Evolutionary conservation across 2,888 invertebrate genomes (phyloP).

Genomic region (Tridacna gigas): DNA sequence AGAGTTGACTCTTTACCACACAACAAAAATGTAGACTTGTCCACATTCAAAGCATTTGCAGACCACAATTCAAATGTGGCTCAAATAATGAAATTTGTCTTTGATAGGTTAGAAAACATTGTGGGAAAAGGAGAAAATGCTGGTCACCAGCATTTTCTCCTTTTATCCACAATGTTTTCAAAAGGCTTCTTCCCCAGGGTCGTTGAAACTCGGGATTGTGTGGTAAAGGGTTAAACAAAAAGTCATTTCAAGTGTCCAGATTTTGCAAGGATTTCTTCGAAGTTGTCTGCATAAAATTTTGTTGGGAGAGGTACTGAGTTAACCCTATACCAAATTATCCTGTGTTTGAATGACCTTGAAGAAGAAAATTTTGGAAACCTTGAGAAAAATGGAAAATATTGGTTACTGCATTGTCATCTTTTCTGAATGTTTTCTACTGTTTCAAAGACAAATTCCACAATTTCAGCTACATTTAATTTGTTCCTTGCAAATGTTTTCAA

Average conservation of each 20-base stretch:
- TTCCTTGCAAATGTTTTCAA: too few relatives aligned
- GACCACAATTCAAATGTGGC: neutral
- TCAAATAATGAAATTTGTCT: neutral
- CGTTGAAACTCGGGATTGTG: neutral
- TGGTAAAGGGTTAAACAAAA: neutral
- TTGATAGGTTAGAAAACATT: neutral
- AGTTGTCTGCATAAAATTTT: neutral
- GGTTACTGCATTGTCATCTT: too few relatives aligned
- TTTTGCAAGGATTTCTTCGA: neutral
- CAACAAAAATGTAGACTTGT: neutral
- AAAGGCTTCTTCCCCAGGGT: neutral
- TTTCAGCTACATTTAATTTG: too few relatives aligned
- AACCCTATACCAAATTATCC: too few relatives aligned
- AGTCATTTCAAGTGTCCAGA: too few relatives aligned
- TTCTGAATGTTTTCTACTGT: too few relatives aligned
- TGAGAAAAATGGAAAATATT: too few relatives aligned
- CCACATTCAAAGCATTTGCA: neutral
- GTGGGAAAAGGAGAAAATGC: neutral
- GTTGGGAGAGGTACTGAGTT: too few relatives aligned
- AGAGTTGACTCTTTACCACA: neutral
- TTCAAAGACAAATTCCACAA: too few relatives aligned
- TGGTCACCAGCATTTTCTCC: neutral
- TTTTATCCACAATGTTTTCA: neutral
- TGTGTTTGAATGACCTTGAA: too few relatives aligned
- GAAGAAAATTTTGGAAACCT: too few relatives aligned